A percentile compares a stretch with the other conserved stretches of the same genome.
Conservation (phyloP, 2,888 invertebrate genomes). For the Colletes collaris region DNA sequence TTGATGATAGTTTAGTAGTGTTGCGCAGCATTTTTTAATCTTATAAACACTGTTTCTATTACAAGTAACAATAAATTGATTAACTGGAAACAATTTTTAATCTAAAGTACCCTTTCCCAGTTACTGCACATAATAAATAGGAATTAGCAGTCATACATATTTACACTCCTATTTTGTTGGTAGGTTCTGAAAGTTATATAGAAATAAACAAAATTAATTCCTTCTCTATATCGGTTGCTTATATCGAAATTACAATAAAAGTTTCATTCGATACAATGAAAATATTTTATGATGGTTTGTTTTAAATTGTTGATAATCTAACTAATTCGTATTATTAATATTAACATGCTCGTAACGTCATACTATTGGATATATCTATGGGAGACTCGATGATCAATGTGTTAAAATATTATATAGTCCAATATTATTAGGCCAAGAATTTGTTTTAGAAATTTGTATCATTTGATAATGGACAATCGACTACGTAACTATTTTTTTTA, state of each 20-base stretch:
- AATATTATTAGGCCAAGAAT: too few relatives aligned
- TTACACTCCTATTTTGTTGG: background rate
- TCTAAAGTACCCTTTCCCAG: constrained; percentile 12
- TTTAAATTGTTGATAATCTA: too few relatives aligned
- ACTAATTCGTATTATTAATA: too few relatives aligned
- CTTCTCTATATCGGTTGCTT: constrained; percentile 1
- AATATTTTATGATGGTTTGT: too few relatives aligned
- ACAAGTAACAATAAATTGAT: constrained; percentile 21
- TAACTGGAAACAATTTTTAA: constrained; percentile 3
- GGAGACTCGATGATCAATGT: too few relatives aligned
- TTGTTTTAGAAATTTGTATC: too few relatives aligned
- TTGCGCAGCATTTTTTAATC: constrained; percentile 77
- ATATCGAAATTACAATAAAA: constrained; percentile 12
- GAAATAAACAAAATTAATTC: background rate
- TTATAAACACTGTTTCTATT: constrained; percentile 15
- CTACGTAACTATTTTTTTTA: too few relatives aligned
- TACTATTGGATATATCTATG: too few relatives aligned
- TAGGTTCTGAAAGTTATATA: constrained; percentile 28
- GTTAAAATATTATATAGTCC: too few relatives aligned
- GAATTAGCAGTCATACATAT: background rate
- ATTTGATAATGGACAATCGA: too few relatives aligned
- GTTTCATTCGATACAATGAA: too few relatives aligned
- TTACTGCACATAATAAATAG: constrained; percentile 4
- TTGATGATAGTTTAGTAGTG: constrained; percentile 63
- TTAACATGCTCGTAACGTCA: too few relatives aligned